Evolutionary conservation across 2,888 invertebrate species (phyloP), one percentile per base, ranked within the genome.

Genomic region (Drosophila mettleri): DNA sequence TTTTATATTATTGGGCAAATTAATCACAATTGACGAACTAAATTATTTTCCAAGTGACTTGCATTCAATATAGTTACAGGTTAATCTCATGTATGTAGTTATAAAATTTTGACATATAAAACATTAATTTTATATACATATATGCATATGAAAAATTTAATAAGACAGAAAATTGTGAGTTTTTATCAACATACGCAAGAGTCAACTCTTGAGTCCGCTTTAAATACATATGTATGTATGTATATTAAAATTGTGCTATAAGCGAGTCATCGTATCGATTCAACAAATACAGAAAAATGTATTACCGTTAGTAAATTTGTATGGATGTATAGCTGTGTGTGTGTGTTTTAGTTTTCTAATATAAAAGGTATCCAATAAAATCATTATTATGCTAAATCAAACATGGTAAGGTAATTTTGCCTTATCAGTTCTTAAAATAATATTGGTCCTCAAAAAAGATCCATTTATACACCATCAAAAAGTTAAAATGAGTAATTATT

Each of bases 211-310:
- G 36, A 12, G 34, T 22, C 16, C 24, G 55, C 22, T 49, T 29
- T 36, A n/a, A n/a, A n/a, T n/a, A n/a, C n/a, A n/a, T n/a, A n/a
- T n/a, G n/a, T n/a, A n/a, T n/a, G n/a, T n/a, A 20, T 38, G 12
- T 9, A 18, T 9, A 22, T 49, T 31, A 60, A n/a, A 43, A 55
- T 33, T 24, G 24, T 18, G 29, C 18, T 41, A 27, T 9, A 20
- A 29, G 14, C 41, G 27, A 27, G 57, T n/a, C 33, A 33, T 46
- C 49, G 58, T 67, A 67, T 67, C 46, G 67, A 67, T 67, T 67
- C 52, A 67, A 67, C 67, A 66, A 53, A 34, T 24, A 34, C 51
- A 34, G 29, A 59, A 65, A 65, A 20, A 43, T 49, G 36, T 38
- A 27, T 51, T 65, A 46, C 58, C 65, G 58, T 33, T 45, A 58